These are phyloP conservation scores for Tridacna gigas DNA, from an alignment of 2,888 invertebrate genomes.

Conservation along the genomic window DNA sequence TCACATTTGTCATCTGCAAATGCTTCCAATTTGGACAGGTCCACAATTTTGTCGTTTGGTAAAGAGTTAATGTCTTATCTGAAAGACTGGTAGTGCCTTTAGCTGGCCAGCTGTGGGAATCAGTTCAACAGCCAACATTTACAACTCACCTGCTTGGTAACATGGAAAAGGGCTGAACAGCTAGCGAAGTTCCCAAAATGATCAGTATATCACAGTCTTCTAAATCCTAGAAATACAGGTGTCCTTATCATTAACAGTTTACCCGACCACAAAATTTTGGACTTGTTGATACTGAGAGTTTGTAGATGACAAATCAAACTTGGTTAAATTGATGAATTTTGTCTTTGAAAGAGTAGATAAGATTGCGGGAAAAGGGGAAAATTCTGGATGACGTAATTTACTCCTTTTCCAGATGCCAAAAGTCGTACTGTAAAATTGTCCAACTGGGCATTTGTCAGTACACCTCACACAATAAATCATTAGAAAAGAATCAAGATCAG, in stretches of 20 bases:
- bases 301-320: too few species aligned
- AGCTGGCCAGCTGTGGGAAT: too few species aligned
- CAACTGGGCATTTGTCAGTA: too few species aligned
- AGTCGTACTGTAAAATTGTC: too few species aligned
- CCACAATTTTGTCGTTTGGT: neutral
- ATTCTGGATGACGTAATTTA: neutral
- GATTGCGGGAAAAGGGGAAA: neutral
- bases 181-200: conserved; percentile 97
- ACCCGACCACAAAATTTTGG: neutral
- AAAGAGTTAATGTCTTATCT: neutral
- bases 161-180: conserved; percentile 97
- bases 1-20: neutral
- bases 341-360: neutral
- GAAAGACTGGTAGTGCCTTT: too few species aligned
- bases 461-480: too few species aligned
- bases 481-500: too few species aligned
- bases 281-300: neutral
- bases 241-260: neutral
- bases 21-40: neutral
- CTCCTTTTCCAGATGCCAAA: too few species aligned
- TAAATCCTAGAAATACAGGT: conserved; percentile 88
- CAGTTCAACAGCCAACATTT: neutral
- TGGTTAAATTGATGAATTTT: too few species aligned
- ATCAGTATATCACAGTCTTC: conserved; percentile 94
- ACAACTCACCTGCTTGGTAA: conserved; percentile 84